Conservation (phyloP, 2,797 vertebrate species). For the Gymnodraco acuticeps region DNA sequence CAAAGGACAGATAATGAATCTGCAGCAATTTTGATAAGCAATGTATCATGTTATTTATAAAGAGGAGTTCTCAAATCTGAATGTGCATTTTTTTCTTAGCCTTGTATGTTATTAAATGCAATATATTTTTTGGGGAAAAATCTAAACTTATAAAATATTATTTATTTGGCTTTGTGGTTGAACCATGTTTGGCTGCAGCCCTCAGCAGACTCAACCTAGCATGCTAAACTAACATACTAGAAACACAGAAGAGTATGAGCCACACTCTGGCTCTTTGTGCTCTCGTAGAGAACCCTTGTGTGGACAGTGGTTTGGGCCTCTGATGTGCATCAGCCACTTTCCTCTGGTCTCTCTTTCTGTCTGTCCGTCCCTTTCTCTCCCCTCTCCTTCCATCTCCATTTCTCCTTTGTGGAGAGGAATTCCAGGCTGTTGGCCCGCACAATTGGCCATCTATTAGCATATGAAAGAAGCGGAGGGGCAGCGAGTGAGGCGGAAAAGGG, state of each 20-base stretch:
- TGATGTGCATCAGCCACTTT: slow-evolving; percentile 51
- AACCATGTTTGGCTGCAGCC: neutral
- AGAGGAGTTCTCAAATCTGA: neutral
- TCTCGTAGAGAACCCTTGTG: slow-evolving; percentile 22
- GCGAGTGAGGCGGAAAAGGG: slow-evolving; percentile 58
- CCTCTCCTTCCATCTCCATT: slow-evolving; percentile 65
- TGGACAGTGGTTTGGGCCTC: slow-evolving; percentile 39
- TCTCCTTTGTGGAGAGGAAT: slow-evolving; percentile 79
- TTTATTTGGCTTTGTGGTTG: neutral
- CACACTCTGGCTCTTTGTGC: slow-evolving; percentile 18
- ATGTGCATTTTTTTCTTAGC: neutral
- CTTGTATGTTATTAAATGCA: neutral
- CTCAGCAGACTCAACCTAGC: neutral
- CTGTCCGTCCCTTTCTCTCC: slow-evolving; percentile 58
- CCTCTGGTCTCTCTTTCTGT: slow-evolving; percentile 52
- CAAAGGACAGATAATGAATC: neutral
- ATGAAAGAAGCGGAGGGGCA: slow-evolving; percentile 77
- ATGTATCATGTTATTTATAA: too few relatives aligned
- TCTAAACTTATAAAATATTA: too few relatives aligned
- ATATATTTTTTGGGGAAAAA: neutral
- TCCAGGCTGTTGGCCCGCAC: slow-evolving; percentile 79
- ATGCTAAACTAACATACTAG: neutral
- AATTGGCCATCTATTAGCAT: slow-evolving; percentile 79
- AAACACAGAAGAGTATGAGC: slow-evolving; percentile 1
- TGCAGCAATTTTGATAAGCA: neutral